Conservation (phyloP, 2,888 invertebrate species). For the Cetonia aurata region DNA sequence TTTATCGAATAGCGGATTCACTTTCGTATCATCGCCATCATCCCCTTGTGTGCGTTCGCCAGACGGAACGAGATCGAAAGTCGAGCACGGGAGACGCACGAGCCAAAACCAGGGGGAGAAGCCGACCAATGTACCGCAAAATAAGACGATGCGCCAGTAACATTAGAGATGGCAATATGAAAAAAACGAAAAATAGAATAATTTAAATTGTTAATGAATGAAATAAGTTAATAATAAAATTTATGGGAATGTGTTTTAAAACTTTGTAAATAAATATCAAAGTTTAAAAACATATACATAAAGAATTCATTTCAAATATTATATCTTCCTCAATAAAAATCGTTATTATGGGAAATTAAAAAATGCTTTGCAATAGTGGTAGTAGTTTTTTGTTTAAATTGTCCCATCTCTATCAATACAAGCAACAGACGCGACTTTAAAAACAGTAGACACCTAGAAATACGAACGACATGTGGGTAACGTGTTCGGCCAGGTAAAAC, state of each 20-base stretch:
- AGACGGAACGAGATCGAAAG: slow-evolving; percentile 55
- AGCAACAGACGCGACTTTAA: slow-evolving; percentile 47
- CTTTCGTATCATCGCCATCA: slow-evolving; percentile 45
- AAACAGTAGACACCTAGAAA: slow-evolving; percentile 37
- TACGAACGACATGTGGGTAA: slow-evolving; percentile 53
- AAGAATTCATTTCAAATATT: no score
- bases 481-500: slow-evolving; percentile 53
- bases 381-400: not conserved
- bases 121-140: slow-evolving; percentile 2
- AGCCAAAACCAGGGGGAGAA: slow-evolving; percentile 31
- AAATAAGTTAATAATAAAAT: no score
- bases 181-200: not conserved
- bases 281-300: no score
- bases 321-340: no score
- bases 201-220: not conserved
- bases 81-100: slow-evolving; percentile 48
- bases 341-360: no score
- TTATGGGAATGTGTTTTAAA: no score
- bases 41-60: slow-evolving; percentile 44
- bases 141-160: slow-evolving; percentile 5
- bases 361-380: no score
- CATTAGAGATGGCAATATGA: slow-evolving; percentile 5
- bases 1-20: slow-evolving; percentile 44
- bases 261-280: no score
- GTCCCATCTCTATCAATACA: slow-evolving; percentile 11